Evolutionary conservation across 2,888 invertebrate genomes (phyloP), one percentile per base, ranked within the genome.

Genomic region (Physocephala rufipes): DNA sequence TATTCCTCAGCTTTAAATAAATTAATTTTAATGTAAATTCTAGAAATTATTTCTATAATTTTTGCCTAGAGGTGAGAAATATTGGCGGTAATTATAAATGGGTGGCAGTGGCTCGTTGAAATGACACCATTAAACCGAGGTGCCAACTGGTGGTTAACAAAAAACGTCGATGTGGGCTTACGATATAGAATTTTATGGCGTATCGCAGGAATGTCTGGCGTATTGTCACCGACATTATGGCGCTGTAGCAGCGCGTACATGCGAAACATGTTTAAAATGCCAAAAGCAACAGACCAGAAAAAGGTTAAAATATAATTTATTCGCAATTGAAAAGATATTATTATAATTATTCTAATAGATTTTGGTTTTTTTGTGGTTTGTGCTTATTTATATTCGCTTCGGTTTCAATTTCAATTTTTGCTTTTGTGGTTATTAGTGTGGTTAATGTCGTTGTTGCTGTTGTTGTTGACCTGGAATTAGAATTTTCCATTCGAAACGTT

Each of bases 301-400:
- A 55, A 67, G 26, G 53, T 36, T 67, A 58, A 36, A 58, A 58
- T 28, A 12, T 24, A 19, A 45, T n/a, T 55, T 55, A 58, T 67
- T 64, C 24, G 26, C 45, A 47, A 49, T 49, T 47, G 9, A 47
- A 64, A 64, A 45, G 15, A 43, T 19, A 4, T 4, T 21, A 64
- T 58, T 55, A 53, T 61, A 47, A 49, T 68, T 43, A 47, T 67
- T 58, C 21, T 61, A 26, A 36, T 61, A 30, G 21, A 51, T 51
- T 24, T 63, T 70, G 69, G 19, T 49, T 24, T 68, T 36, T 67
- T 67, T 16, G 49, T 61, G 49, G 19, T 21, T 51, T 65, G 19
- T 47, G 49, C n/a, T 66, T 26, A 30, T 19, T 51, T 26, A 58
- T 24, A 49, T 49, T 49, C n/a, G 19, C 15, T n/a, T 2, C 51